phyloP scores from a whole-genome alignment of 2,888 invertebrate genomes.

The Yponomeuta malinellus region DNA sequence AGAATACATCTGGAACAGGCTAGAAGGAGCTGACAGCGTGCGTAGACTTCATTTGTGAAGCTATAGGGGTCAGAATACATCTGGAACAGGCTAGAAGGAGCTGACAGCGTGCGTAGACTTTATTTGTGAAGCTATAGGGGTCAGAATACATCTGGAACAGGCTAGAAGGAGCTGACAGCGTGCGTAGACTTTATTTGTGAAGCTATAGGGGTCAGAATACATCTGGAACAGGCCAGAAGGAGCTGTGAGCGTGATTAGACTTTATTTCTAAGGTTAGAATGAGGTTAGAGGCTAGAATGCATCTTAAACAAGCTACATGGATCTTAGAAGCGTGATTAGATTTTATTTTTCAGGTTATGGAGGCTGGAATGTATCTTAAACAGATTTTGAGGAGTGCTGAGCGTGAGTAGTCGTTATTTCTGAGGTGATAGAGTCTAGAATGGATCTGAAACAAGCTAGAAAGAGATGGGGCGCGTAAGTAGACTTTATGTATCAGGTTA shows the following conservation, averaged over 20 bases:
- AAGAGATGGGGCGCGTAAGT: no score
- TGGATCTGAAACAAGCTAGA: no score
- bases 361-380: background rate
- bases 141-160: background rate
- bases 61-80: background rate
- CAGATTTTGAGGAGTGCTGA: background rate
- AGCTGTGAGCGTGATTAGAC: no score
- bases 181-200: conserved; percentile 67
- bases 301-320: conserved; percentile 51
- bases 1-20: background rate
- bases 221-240: conserved; percentile 36
- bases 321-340: conserved; percentile 85
- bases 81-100: no score
- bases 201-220: background rate
- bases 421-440: no score
- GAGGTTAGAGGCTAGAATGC: no score
- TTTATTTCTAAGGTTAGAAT: no score
- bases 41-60: conserved; percentile 48
- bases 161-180: conserved; percentile 83
- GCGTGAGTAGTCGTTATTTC: background rate
- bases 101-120: no score
- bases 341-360: background rate
- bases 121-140: no score
- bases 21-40: conserved; percentile 86
- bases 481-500: no score